These are phyloP conservation scores for Mythimna lalbum DNA, from an alignment of 2,888 invertebrate species.

Conservation along the genomic window DNA sequence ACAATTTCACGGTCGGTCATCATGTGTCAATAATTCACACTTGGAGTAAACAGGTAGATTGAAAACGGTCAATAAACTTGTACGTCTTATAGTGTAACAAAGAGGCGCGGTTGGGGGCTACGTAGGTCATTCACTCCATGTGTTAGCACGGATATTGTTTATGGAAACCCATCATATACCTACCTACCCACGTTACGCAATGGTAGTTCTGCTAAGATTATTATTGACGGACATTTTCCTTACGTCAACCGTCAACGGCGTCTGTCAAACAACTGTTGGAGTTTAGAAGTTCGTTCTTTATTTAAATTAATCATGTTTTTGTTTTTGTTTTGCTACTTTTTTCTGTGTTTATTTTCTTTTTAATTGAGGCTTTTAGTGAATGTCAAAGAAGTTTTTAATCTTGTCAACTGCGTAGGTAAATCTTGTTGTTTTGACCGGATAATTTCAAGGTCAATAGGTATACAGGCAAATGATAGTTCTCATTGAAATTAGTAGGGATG, in stretches of 20 bases:
- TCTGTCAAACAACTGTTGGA: conserved; percentile 29
- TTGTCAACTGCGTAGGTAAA: not conserved
- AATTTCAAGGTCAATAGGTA: conserved; percentile 10
- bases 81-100: conserved; percentile 64
- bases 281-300: conserved; percentile 19
- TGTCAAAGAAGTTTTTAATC: not conserved
- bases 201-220: conserved; percentile 58
- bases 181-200: conserved; percentile 56
- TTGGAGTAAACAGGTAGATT: conserved; percentile 65
- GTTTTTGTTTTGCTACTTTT: not conserved
- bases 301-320: conserved; percentile 25
- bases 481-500: conserved; percentile 2
- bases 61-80: conserved; percentile 67
- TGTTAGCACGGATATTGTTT: conserved; percentile 67
- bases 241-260: conserved; percentile 40
- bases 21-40: conserved; percentile 66
- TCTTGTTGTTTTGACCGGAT: not conserved
- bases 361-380: conserved; percentile 3
- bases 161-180: conserved; percentile 62
- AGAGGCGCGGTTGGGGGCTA: conserved; percentile 69
- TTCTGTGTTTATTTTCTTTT: conserved; percentile 9
- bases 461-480: conserved; percentile 1
- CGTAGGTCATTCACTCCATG: conserved; percentile 65
- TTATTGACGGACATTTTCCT: conserved; percentile 38
- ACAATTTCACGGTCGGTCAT: conserved; percentile 61